Base-by-base conservation (phyloP, 2,888 invertebrate genomes). In the Drosophila macrothrix region DNA sequence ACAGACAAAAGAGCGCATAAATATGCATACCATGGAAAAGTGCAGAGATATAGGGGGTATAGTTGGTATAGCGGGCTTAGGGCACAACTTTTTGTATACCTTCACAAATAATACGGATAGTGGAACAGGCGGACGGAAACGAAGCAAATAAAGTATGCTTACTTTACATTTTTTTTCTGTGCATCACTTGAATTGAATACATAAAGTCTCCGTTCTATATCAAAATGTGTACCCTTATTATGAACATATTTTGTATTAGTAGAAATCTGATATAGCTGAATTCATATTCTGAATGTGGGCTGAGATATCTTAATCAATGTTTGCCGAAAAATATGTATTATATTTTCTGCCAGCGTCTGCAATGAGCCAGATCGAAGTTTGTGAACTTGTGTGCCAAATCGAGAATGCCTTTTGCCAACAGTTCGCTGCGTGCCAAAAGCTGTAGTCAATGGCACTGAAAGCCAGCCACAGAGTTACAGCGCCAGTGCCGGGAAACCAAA, bases 371-470 rank as follows among this genome's bases (percentile, higher is more conserved):
- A 50, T 53, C 63, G 65, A 65, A 65, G 49, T 55, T 63, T 63
- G 69, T 63, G 28, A 29, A 73, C 66, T 67, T 66, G 73, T 80
- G 80, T 85, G 83, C 83, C 84, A 88, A 88, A 76, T 64, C 43
- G 71, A 60, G 66, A 67, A 73, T 73, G 66, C 66, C 71, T 81
- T 83, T 85, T 88, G 86, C 90, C 80, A 90, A 87, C 83, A 83
- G 83, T 78, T 76, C 78, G 71, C 82, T 85, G 88, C 88, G 83
- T 88, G 86, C 88, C 86, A 88, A 52, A 58, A 52, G 67, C 65
- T 41, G 68, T 52, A 43, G 73, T 72, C 64, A 74, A 78, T 78
- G 76, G 46, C 69, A 62, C 73, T 67, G 73, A 82, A 73, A 74
- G 67, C 75, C 73, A 76, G 67, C 46, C 46, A 46, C 46, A 68